These are phyloP conservation scores for Borostomias antarcticus DNA, from an alignment of 2,797 vertebrate genomes.

Conservation along the genomic window DNA sequence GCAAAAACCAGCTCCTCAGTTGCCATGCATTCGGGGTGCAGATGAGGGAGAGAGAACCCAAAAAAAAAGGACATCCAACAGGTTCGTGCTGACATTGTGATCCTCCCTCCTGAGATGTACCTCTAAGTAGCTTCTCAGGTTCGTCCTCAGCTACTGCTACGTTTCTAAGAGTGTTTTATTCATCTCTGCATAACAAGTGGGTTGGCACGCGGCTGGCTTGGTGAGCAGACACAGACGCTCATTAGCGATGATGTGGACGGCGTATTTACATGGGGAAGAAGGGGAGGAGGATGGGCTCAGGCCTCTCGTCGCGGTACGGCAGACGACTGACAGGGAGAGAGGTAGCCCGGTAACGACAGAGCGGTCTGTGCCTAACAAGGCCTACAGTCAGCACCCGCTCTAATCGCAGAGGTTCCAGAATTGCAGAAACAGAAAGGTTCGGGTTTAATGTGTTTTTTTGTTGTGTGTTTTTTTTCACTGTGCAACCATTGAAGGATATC, in stretches of 20 bases:
- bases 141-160: constrained; percentile 58
- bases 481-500: constrained; percentile 1
- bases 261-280: constrained; percentile 50
- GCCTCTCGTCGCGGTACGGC: constrained; percentile 40
- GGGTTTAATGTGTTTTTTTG: constrained; percentile 8
- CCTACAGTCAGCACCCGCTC: neutral
- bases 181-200: constrained; percentile 69
- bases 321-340: constrained; percentile 39
- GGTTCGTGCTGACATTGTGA: constrained; percentile 55
- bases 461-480: constrained; percentile 21
- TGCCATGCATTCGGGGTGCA: constrained; percentile 51
- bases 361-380: neutral
- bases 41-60: constrained; percentile 38
- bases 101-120: constrained; percentile 44
- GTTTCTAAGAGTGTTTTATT: constrained; percentile 63
- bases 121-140: constrained; percentile 62
- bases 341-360: constrained; percentile 12
- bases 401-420: constrained; percentile 30
- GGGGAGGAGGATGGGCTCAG: constrained; percentile 34
- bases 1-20: constrained; percentile 64
- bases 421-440: neutral
- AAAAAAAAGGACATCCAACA: constrained; percentile 17
- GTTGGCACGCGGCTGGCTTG: constrained; percentile 50
- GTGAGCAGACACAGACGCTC: constrained; percentile 53
- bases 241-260: constrained; percentile 60